Percentiles rank a stretch among this genome's conserved stretches.
phyloP scores from a whole-genome alignment of 2,113 vertebrate species.

The Struthidea cinerea region DNA sequence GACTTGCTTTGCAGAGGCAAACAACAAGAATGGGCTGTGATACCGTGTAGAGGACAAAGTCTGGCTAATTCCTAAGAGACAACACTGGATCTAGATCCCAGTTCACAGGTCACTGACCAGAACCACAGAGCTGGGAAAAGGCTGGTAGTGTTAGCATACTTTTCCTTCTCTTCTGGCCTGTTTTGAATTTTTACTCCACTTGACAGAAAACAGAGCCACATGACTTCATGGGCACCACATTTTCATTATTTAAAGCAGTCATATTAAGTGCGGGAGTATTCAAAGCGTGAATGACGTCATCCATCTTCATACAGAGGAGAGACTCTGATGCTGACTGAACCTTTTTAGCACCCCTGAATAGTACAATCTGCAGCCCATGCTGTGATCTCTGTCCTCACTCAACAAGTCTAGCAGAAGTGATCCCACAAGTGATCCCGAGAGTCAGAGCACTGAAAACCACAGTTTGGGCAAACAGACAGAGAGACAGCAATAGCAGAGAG shows the following conservation, averaged over 20 bases:
- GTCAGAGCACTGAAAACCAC: neutral
- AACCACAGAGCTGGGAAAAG: neutral
- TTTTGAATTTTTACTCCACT: neutral
- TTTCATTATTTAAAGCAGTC: neutral
- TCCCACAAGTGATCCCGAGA: neutral
- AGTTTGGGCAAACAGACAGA: neutral
- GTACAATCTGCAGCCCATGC: neutral
- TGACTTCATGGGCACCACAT: neutral
- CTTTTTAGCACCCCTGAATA: neutral
- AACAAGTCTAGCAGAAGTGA: neutral
- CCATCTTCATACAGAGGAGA: neutral
- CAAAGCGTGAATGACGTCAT: conserved; percentile 3
- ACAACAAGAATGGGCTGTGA: neutral
- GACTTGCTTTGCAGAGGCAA: neutral
- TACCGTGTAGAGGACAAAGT: neutral
- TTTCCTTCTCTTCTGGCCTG: neutral
- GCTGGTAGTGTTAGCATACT: neutral
- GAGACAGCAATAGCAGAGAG: neutral
- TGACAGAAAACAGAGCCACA: neutral
- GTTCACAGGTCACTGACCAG: neutral
- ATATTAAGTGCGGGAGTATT: neutral
- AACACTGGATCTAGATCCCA: neutral
- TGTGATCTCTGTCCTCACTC: neutral
- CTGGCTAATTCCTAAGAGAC: neutral
- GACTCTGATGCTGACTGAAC: neutral